phyloP scores from a whole-genome alignment of 2,113 vertebrate species.

The Hystrix cristata region DNA sequence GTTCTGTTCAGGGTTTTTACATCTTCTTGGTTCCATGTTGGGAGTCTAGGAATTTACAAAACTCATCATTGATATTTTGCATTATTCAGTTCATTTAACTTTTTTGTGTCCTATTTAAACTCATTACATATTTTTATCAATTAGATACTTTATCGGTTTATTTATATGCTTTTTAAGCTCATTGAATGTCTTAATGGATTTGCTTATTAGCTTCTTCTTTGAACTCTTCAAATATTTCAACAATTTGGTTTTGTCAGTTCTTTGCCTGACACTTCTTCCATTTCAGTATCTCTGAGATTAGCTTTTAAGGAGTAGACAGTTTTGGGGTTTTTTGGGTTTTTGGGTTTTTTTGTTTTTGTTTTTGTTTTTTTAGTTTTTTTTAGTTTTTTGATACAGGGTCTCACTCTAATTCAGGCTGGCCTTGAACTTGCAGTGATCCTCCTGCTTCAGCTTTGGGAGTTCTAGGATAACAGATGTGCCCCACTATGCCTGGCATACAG shows the following conservation, averaged over 20 bases:
- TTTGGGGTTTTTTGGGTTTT: neutral
- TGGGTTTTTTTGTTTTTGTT: too few relatives aligned
- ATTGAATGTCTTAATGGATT: neutral
- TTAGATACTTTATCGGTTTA: neutral
- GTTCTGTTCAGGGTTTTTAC: too few relatives aligned
- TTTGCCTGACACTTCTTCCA: too few relatives aligned
- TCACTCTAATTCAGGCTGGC: too few relatives aligned
- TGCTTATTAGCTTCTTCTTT: neutral
- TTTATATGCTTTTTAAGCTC: neutral
- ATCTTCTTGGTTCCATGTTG: too few relatives aligned
- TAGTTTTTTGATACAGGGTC: too few relatives aligned
- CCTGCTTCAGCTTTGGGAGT: too few relatives aligned
- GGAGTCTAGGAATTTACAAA: neutral
- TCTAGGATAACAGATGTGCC: too few relatives aligned
- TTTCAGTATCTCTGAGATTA: neutral
- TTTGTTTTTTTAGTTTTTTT: too few relatives aligned
- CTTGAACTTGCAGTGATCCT: too few relatives aligned
- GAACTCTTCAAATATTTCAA: neutral
- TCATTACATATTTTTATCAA: neutral
- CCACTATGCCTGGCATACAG: too few relatives aligned
- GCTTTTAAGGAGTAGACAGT: neutral
- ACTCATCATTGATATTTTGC: neutral
- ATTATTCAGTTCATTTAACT: neutral
- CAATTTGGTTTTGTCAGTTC: neutral
- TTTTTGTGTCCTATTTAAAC: neutral